Evolutionary conservation across 1,140 invertebrate genomes (phyloP).

Genomic region (Lethrus apterus): DNA sequence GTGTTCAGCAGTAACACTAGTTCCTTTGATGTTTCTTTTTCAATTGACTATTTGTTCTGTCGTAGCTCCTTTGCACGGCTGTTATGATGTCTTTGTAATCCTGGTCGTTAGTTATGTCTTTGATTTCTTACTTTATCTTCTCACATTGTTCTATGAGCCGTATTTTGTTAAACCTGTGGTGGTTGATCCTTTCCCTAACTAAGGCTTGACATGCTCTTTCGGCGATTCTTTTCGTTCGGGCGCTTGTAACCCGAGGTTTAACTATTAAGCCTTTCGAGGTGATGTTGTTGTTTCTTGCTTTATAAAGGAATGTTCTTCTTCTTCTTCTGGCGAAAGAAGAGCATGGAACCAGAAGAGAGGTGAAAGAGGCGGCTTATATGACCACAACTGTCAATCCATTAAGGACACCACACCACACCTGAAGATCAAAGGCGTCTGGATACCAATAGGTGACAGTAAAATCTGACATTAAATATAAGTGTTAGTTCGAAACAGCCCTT

Average conservation of each 20-base stretch:
- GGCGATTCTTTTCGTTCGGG: neutral
- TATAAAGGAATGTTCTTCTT: neutral
- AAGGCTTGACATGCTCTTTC: neutral
- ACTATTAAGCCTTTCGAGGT: neutral
- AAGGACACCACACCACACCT: no score
- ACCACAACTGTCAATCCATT: no score
- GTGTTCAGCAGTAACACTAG: neutral
- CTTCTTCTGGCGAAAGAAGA: no score
- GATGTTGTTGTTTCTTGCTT: conserved; percentile 1
- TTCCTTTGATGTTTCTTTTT: conserved; percentile 1
- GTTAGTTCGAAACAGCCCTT: no score
- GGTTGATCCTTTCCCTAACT: conserved; percentile 4
- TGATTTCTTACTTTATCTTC: neutral
- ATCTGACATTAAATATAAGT: no score
- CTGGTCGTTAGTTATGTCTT: neutral
- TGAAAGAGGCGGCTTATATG: no score
- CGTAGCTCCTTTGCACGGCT: neutral
- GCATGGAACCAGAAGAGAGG: no score
- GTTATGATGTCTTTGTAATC: neutral
- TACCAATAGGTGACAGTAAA: no score
- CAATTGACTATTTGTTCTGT: neutral
- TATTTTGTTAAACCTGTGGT: neutral
- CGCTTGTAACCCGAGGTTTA: neutral
- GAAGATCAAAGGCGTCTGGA: no score
- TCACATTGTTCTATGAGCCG: conserved; percentile 4